Evolutionary conservation across 2,797 vertebrate genomes (phyloP).

Genomic region (Micropoecilia bifurca): DNA sequence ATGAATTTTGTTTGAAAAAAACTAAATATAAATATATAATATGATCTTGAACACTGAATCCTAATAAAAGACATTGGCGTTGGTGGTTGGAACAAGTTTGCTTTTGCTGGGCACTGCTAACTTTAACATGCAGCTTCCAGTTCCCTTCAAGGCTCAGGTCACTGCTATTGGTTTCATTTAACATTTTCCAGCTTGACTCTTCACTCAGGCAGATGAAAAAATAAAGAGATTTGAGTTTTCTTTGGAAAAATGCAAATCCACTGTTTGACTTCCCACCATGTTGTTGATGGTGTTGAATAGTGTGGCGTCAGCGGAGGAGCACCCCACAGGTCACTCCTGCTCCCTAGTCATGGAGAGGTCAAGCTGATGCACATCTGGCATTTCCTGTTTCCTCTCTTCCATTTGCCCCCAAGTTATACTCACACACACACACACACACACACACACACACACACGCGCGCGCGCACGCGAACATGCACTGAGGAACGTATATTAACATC

Average conservation of each 20-base stretch:
- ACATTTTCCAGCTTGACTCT: constrained; percentile 30
- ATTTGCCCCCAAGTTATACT: constrained; percentile 58
- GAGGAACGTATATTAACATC: constrained; percentile 37
- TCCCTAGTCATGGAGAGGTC: constrained; percentile 65
- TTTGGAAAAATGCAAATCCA: constrained; percentile 48
- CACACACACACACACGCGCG: not conserved
- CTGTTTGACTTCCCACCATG: constrained; percentile 31
- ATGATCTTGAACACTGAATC: not conserved
- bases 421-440: constrained; percentile 27
- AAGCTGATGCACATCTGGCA: constrained; percentile 80
- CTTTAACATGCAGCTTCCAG: constrained; percentile 31
- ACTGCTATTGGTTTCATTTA: constrained; percentile 9
- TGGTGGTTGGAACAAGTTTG: not conserved
- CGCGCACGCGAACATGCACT: not conserved
- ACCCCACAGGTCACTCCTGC: constrained; percentile 40
- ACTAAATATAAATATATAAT: not conserved
- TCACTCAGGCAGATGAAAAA: constrained; percentile 15
- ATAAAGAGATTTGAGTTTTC: constrained; percentile 34
- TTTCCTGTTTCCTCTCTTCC: constrained; percentile 76
- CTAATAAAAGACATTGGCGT: not conserved
- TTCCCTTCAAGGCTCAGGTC: constrained; percentile 16
- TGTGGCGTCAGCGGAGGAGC: constrained; percentile 47
- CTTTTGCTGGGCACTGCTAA: not conserved
- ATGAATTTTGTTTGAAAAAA: not conserved
- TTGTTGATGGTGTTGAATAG: constrained; percentile 23